These are phyloP conservation scores for Melanotaenia pygmaea DNA, from an alignment of 2,797 vertebrate species.

Conservation along the genomic window DNA sequence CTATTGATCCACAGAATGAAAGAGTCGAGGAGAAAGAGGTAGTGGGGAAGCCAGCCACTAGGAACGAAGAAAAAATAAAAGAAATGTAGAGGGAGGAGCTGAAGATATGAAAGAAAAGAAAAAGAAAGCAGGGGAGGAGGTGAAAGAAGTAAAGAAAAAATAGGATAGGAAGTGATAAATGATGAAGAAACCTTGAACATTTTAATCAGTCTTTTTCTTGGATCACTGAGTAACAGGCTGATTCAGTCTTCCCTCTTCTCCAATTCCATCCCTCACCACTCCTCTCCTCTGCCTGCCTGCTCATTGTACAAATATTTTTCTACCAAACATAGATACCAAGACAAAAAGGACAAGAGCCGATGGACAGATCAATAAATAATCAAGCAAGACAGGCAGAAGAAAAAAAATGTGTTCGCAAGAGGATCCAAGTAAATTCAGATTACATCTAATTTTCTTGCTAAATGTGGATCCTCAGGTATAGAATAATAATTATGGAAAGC, in stretches of 20 bases:
- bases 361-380: conserved; percentile 48
- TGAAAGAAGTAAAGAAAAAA: conserved; percentile 28
- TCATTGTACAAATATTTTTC: conserved; percentile 46
- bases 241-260: conserved; percentile 42
- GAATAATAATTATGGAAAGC: background rate
- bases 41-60: conserved; percentile 31
- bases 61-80: conserved; percentile 43
- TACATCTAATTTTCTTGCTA: conserved; percentile 1
- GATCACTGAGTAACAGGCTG: conserved; percentile 59
- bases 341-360: conserved; percentile 38
- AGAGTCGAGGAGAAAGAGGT: conserved; percentile 35
- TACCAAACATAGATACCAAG: conserved; percentile 45
- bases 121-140: conserved; percentile 1
- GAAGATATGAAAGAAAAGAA: conserved; percentile 30
- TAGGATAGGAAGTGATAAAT: conserved; percentile 34
- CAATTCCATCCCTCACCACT: conserved; percentile 21
- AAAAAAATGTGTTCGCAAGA: conserved; percentile 11
- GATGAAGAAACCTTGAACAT: conserved; percentile 48
- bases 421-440: background rate
- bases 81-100: conserved; percentile 19
- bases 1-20: conserved; percentile 76
- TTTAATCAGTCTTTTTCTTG: conserved; percentile 66
- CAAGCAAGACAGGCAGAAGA: conserved; percentile 17
- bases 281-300: conserved; percentile 19
- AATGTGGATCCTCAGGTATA: background rate